Conservation (phyloP, 1,140 invertebrate species). For the Nilaparvata lugens region DNA sequence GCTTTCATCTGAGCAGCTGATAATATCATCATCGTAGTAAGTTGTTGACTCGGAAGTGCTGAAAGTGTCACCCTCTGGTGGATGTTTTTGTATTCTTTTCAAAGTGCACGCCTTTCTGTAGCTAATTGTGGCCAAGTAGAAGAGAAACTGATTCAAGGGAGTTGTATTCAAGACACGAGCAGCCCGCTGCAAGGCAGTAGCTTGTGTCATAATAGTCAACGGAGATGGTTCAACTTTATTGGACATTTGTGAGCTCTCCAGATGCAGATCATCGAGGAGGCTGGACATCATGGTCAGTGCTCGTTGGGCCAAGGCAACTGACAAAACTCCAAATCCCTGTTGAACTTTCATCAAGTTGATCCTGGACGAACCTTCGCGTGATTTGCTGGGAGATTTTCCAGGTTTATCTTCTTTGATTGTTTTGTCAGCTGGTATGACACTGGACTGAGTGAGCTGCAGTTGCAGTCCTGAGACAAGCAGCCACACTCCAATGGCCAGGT, state of each 20-base stretch:
- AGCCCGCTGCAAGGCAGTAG: slow-evolving; percentile 55
- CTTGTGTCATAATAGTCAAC: slow-evolving; percentile 47
- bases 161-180: slow-evolving; percentile 52
- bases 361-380: slow-evolving; percentile 43
- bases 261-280: slow-evolving; percentile 57
- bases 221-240: slow-evolving; percentile 13
- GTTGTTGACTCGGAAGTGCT: slow-evolving; percentile 85
- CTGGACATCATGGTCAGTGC: slow-evolving; percentile 54
- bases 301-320: slow-evolving; percentile 66
- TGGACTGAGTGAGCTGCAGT: slow-evolving; percentile 48
- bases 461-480: slow-evolving; percentile 78
- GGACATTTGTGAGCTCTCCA: slow-evolving; percentile 36
- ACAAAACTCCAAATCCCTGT: slow-evolving; percentile 72
- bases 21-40: slow-evolving; percentile 82
- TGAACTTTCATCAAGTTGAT: slow-evolving; percentile 63
- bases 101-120: slow-evolving; percentile 82
- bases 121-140: slow-evolving; percentile 76
- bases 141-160: slow-evolving; percentile 66
- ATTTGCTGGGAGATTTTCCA: slow-evolving; percentile 54
- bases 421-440: slow-evolving; percentile 42
- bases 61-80: slow-evolving; percentile 63
- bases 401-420: slow-evolving; percentile 46
- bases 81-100: slow-evolving; percentile 71
- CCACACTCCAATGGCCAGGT: slow-evolving; percentile 80
- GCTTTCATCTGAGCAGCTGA: slow-evolving; percentile 80